A percentile compares a stretch with the other conserved stretches of the same genome.
These are phyloP conservation scores for Lepus americanus DNA, from an alignment of 2,113 vertebrate species.

Conservation along the genomic window DNA sequence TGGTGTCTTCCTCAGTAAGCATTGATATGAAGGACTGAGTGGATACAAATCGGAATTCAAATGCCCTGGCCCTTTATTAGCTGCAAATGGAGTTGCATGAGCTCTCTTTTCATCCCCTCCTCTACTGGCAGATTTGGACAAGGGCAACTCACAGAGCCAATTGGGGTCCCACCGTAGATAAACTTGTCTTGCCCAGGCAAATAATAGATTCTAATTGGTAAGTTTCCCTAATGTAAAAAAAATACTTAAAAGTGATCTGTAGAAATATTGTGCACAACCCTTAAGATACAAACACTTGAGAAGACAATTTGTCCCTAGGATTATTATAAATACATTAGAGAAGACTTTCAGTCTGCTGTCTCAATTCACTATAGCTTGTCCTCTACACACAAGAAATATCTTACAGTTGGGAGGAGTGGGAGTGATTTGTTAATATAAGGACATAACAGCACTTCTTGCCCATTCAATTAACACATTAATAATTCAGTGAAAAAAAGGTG, in stretches of 20 bases:
- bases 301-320: not conserved
- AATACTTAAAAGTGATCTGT: not conserved
- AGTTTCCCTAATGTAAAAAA: not conserved
- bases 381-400: not conserved
- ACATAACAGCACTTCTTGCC: not conserved
- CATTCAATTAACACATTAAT: not conserved
- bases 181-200: not conserved
- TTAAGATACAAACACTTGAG: not conserved
- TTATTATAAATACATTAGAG: not conserved
- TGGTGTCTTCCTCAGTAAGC: not conserved
- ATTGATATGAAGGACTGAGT: not conserved
- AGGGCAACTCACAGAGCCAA: too few relatives aligned
- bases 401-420: not conserved
- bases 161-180: not conserved
- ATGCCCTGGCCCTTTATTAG: not conserved
- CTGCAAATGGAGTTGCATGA: too few relatives aligned
- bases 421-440: not conserved
- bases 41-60: not conserved
- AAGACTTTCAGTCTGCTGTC: accelerated
- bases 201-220: not conserved
- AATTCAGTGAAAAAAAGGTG: not conserved
- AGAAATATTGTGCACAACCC: accelerated
- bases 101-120: not conserved
- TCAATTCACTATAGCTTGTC: not conserved
- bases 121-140: not conserved